These are phyloP conservation scores for Drosophila tsacasi DNA, from an alignment of 1,140 invertebrate species.

Conservation along the genomic window DNA sequence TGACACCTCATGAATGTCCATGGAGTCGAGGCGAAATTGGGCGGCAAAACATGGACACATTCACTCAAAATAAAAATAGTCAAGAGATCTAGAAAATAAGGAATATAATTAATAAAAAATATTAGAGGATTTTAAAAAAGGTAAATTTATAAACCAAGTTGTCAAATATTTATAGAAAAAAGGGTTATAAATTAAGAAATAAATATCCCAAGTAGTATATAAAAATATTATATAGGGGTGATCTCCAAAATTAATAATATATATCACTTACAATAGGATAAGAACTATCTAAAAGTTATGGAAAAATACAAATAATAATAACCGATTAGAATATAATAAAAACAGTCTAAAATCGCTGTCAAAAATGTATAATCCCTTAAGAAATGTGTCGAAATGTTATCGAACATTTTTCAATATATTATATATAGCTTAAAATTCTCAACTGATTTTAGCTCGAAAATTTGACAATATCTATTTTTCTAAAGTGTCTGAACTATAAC, in stretches of 20 bases:
- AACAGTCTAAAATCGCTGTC: no score
- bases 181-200: no score
- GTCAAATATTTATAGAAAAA: no score
- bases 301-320: no score
- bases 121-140: no score
- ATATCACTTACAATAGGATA: not conserved
- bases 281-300: not conserved
- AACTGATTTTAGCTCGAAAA: not conserved
- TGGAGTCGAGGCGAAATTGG: conserved; percentile 17
- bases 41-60: conserved; percentile 37
- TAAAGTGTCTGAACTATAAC: not conserved
- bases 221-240: no score
- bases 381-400: no score
- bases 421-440: not conserved
- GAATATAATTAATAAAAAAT: not conserved
- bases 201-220: not conserved
- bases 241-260: no score
- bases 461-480: not conserved
- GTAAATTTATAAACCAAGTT: no score
- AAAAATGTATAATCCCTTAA: no score
- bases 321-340: no score
- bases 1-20: conserved; percentile 79
- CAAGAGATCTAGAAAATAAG: not conserved
- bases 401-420: no score
- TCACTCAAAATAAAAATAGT: not conserved